A percentile compares a stretch with the other conserved stretches of the same genome.
Conservation (phyloP, 2,113 vertebrate genomes). For the Oreochromis aureus region DNA sequence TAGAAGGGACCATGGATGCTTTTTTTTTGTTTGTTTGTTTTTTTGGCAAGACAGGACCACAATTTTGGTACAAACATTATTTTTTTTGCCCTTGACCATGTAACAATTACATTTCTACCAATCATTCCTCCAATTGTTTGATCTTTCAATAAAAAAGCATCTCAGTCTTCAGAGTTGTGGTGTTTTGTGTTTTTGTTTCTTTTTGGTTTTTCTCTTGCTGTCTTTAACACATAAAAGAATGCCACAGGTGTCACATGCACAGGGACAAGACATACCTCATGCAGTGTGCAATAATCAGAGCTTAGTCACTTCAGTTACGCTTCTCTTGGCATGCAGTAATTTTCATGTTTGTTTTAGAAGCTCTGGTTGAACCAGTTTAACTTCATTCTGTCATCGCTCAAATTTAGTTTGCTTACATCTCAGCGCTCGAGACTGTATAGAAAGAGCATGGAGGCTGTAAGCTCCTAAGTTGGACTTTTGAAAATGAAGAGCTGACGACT, state of each 20-base stretch:
- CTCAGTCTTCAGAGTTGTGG: not conserved
- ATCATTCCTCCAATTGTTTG: not conserved
- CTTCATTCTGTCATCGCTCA: slow-evolving; percentile 17
- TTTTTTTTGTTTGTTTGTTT: accelerated
- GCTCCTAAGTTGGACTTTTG: not conserved
- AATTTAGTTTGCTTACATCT: not conserved
- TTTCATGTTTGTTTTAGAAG: not conserved
- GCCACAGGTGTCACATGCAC: not conserved
- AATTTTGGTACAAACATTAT: not conserved
- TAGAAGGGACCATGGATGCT: not conserved
- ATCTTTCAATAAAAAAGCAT: slow-evolving; percentile 32
- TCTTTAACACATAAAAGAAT: not conserved
- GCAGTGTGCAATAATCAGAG: not conserved
- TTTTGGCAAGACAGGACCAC: not conserved
- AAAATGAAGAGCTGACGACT: not conserved
- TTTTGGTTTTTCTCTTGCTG: not conserved
- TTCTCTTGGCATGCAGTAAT: not conserved
- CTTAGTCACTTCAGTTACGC: not conserved
- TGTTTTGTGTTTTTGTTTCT: not conserved
- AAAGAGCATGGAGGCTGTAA: not conserved
- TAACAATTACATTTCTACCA: not conserved
- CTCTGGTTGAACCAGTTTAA: slow-evolving; percentile 50
- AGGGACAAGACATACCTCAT: not conserved
- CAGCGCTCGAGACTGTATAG: accelerated
- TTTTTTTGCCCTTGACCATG: not conserved